Base-by-base conservation (phyloP, 2,113 vertebrate genomes). In the Odobenus rosmarus region DNA sequence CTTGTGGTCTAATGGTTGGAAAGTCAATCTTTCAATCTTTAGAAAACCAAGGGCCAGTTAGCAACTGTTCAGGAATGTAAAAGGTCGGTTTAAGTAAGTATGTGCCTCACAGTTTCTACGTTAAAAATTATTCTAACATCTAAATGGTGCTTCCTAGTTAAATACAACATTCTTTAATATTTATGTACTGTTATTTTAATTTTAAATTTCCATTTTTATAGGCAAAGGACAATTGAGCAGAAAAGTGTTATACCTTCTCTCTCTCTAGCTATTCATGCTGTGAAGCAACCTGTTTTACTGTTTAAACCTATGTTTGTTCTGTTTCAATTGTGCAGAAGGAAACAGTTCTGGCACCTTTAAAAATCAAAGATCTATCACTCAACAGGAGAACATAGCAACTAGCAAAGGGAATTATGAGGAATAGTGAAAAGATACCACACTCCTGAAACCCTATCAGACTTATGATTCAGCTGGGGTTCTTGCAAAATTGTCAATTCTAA, bases 261-360 rank as follows among this genome's bases (percentile, higher is more conserved):
- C 77, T 97, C 31, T 88, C 72, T 61, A 83, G 93, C 83, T 97
- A 42, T 76, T 96, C 98, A 97, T 49, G 97, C 97, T 98, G 98
- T 85, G 97, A 97, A 93, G 96, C 97, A 98, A 97, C 97, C 97
- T 98, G 97, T 96, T 98, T 97, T 88, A 96, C 95, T 94, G 83
- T 96, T 97, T 97, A 97, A 97, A 93, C 88, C 94, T 93, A 94
- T 97, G 92, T 97, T 97, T 97, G 96, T 97, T 97, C 97, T 96
- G 92, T 97, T 97, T 97, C 97, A 95, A 81, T 96, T 97, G 96
- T 97, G 81, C 89, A 94, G 92, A 93, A 96, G 84, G 62, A 96
- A 97, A 90, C 53, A 94, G 88, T 96, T 95, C 93, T 97, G 94
- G 87, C 90, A 96, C 95, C 88, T 97, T 97, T 95, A 98, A 97